Evolutionary conservation across 2,113 vertebrate genomes (phyloP), one percentile per base, ranked within the genome.

Genomic region (Tachycineta bicolor): DNA sequence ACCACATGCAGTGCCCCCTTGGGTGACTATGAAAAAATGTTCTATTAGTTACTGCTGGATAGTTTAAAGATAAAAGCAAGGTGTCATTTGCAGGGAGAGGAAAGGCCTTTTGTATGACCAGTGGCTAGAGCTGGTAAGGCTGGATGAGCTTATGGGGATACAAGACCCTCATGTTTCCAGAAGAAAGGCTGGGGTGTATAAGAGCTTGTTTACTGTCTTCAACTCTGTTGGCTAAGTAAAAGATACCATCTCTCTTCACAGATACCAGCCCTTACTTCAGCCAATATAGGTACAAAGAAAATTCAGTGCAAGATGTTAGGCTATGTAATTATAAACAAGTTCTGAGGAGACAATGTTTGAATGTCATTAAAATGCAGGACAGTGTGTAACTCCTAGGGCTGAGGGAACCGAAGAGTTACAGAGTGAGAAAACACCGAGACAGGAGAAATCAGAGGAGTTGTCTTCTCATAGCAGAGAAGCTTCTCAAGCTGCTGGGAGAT

Each of bases 361-460:
- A 79, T 88, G 53, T 41, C 7, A 43, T 25, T 77, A 59, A 89
- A 80, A 83, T 64, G 44, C 18, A 47, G 0, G 1, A 14, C 17
- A 55, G 15, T 12, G 21, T 71, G 18, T 34, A 74, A 46, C 19
- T 78, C 24, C 37, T 8, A 15, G n/a, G 25, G 14, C 34, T 43
- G 1, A 5, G 10, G 37, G 9, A 76, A 37, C 10, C 0, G 0
- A 52, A 23, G 16, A 28, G 7, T 80, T 65, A 34, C 1, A 11
- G 20, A 59, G 6, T 19, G 22, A 80, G 63, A 68, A 86, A 16
- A 18, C 6, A 29, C 7, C 16, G 37, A 47, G 58, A 47, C 44
- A 69, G 31, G 33, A 92, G 44, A 69, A 90, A 63, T 1, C 4
- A 64, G 39, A 67, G 13, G 16, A 76, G 5, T 2, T 67, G n/a